A percentile compares a stretch with the other conserved stretches of the same genome.
These are phyloP conservation scores for Anas flavirostris DNA, from an alignment of 2,797 vertebrate species.

Conservation along the genomic window DNA sequence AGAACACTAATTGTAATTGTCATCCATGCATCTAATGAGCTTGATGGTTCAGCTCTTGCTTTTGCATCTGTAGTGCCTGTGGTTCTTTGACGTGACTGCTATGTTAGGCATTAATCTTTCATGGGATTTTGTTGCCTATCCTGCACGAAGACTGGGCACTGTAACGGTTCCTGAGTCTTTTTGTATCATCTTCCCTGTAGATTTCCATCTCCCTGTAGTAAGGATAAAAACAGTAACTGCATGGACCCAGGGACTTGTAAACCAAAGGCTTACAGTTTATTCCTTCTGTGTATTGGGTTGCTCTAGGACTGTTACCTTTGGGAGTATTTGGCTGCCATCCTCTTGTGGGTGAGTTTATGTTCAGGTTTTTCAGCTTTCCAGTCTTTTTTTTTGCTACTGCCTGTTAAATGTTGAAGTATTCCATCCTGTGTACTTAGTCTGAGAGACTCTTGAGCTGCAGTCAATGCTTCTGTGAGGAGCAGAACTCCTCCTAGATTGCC, in stretches of 20 bases:
- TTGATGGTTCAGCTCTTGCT: not conserved
- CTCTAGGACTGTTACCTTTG: slow-evolving; percentile 21
- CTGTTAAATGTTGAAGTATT: not conserved
- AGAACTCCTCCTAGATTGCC: not conserved
- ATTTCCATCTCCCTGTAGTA: not conserved
- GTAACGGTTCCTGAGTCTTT: not conserved
- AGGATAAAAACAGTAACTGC: not conserved
- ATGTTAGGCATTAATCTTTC: not conserved
- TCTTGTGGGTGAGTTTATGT: not conserved
- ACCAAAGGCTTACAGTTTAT: not conserved
- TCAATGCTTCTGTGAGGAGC: not conserved
- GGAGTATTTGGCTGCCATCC: not conserved
- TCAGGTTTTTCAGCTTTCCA: slow-evolving; percentile 25
- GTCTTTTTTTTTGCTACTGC: not conserved
- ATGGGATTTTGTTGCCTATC: not conserved
- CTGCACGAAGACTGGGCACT: not conserved
- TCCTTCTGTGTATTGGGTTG: not conserved
- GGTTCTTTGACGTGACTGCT: not conserved
- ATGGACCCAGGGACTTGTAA: not conserved
- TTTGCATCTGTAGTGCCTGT: not conserved
- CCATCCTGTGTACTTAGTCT: not conserved
- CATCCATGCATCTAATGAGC: not conserved
- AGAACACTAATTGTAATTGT: not conserved
- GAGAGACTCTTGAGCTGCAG: not conserved
- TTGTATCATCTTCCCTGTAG: not conserved